These are phyloP conservation scores for Microcebus ravelobensis DNA, from an alignment of 2,113 vertebrate species.

Conservation along the genomic window DNA sequence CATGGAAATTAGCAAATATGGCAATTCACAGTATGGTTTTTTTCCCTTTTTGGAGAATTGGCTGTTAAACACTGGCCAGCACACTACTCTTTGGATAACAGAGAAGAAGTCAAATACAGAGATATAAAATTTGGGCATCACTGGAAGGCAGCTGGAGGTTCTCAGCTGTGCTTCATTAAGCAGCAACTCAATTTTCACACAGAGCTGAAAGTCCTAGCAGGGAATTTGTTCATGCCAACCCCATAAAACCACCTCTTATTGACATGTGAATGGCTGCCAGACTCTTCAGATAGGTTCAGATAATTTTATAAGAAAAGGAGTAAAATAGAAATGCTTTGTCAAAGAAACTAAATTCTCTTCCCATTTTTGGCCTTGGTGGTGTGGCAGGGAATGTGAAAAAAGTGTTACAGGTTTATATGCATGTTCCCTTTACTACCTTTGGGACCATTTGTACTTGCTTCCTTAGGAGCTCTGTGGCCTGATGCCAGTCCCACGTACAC, in stretches of 20 bases:
- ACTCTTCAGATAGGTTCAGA: neutral
- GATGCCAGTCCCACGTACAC: neutral
- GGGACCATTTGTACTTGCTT: neutral
- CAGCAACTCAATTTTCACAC: neutral
- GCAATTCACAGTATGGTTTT: neutral
- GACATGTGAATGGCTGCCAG: conserved; percentile 41
- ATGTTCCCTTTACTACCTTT: neutral
- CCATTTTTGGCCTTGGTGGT: neutral
- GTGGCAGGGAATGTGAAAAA: neutral
- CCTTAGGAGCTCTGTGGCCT: neutral
- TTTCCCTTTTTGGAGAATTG: neutral
- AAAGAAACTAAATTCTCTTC: conserved; percentile 58
- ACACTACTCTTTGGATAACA: neutral
- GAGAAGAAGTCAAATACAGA: neutral
- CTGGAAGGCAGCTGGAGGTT: neutral
- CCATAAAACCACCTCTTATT: conserved; percentile 37
- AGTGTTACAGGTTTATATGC: neutral
- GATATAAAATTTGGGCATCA: neutral
- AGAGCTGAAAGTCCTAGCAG: neutral
- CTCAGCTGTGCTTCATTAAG: neutral
- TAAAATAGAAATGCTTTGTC: conserved; percentile 45
- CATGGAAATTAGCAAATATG: neutral
- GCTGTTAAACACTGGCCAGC: neutral
- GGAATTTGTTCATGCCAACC: neutral
- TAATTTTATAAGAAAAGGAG: conserved; percentile 56